Conservation (phyloP, 2,113 vertebrate species). For the Azemiops feae region DNA sequence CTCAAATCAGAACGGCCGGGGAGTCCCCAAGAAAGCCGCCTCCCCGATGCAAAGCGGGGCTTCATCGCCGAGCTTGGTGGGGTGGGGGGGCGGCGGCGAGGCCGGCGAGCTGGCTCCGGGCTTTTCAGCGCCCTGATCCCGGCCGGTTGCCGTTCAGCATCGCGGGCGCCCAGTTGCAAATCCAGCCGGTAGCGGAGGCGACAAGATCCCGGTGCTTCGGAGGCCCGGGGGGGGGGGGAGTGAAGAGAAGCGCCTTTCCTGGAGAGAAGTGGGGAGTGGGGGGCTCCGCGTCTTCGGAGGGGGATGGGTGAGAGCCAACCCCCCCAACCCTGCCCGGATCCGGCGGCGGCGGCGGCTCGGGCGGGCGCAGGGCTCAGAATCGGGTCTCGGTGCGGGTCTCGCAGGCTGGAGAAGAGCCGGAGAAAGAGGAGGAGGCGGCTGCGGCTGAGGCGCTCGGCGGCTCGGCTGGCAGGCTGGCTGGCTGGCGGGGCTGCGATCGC, state of each 20-base stretch:
- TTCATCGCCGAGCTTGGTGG: background rate
- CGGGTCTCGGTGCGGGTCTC: background rate
- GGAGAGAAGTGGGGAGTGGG: too few relatives aligned
- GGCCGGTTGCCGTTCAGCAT: background rate
- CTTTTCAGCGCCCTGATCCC: background rate
- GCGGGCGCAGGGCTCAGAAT: background rate
- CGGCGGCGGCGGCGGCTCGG: background rate
- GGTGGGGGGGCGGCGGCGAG: fast-evolving
- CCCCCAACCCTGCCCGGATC: background rate
- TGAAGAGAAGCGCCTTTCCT: background rate
- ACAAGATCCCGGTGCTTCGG: too few relatives aligned
- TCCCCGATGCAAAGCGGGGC: background rate
- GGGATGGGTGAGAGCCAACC: background rate
- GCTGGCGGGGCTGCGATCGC: background rate
- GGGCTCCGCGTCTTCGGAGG: too few relatives aligned
- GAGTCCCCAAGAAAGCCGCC: background rate
- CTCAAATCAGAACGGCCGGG: background rate
- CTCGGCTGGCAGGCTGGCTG: background rate
- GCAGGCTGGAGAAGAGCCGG: background rate
- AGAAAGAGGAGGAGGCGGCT: background rate
- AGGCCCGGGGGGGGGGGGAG: too few relatives aligned
- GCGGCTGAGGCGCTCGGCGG: background rate
- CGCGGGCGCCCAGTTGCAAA: background rate
- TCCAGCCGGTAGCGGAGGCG: background rate
- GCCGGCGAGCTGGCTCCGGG: background rate